A percentile compares a stretch with the other conserved stretches of the same genome.
phyloP scores from a whole-genome alignment of 2,888 invertebrate genomes.

The Lochmaea capreae region DNA sequence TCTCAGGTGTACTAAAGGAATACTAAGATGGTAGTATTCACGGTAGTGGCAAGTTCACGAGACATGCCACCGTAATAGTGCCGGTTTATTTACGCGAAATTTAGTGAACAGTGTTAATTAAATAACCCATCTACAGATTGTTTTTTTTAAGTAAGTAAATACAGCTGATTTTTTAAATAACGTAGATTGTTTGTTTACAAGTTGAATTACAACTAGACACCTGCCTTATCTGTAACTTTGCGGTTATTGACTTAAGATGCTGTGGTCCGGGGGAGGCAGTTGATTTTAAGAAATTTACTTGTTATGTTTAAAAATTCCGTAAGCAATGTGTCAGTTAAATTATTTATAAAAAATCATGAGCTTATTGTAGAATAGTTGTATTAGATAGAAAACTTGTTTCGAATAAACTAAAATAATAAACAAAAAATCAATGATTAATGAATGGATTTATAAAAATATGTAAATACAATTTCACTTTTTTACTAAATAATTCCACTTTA shows the following conservation, averaged over 20 bases:
- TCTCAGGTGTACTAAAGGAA: constrained; percentile 33
- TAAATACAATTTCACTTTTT: no score
- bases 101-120: constrained; percentile 6
- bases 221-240: neutral
- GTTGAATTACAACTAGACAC: neutral
- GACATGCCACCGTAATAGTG: constrained; percentile 34
- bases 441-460: no score
- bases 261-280: neutral
- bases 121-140: neutral
- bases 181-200: neutral
- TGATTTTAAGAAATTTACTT: neutral
- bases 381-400: no score
- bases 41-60: constrained; percentile 28
- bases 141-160: neutral
- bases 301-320: neutral
- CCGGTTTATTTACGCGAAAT: constrained; percentile 12
- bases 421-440: no score
- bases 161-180: neutral
- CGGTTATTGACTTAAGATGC: constrained; percentile 4
- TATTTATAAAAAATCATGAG: no score
- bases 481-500: no score
- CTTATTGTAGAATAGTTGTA: no score
- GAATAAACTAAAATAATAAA: no score
- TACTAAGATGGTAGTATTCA: constrained; percentile 36
- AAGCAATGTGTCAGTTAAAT: neutral